Base-by-base conservation (phyloP, 1,140 invertebrate species). In the Propsilocerus akamusi region DNA sequence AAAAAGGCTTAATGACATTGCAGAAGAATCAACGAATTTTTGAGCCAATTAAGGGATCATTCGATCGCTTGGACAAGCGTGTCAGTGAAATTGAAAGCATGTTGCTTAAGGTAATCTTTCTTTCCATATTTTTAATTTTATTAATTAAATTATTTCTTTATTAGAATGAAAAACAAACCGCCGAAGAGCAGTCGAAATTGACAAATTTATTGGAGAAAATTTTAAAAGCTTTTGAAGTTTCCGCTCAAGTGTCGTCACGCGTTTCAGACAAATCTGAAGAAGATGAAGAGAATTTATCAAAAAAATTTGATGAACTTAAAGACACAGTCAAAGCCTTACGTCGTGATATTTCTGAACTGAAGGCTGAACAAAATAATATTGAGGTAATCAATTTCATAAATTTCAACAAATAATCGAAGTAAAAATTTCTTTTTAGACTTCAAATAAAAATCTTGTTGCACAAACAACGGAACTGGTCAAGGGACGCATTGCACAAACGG, bases 11-110 rank as follows among this genome's bases (percentile, higher is more conserved):
- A 26, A 60, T 68, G 0, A 61, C 72, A 0, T 61, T 90, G n/a
- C 83, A 85, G 37, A 86, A 83, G 58, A 73, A 77, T 28, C 75
- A 83, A 47, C 72, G 78, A 50, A 70, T 72, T 8, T 59, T 85
- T 25, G 82, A 87, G 51, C 72, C 75, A 1, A 59, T 86, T 3
- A 80, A 80, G 59, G 72, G 75, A 2, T 72, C 74, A 30, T 68
- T 82, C 12, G 71, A 65, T 0, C 67, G 80, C 48, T 58, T 85
- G 11, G 81, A 84, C 56, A 79, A 83, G 25, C 64, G 78, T 49
- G 63, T 83, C 17, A 73, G 72, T 4, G 77, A 78, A 52, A 76
- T 85, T 8, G 81, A 83, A 62, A 78, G 75, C 23, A 71, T 78
- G 56, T 60, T 79, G 12, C 67, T 79, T 53, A 71, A 72, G 64